phyloP scores from a whole-genome alignment of 1,140 invertebrate genomes.

The Cotesia vestalis region DNA sequence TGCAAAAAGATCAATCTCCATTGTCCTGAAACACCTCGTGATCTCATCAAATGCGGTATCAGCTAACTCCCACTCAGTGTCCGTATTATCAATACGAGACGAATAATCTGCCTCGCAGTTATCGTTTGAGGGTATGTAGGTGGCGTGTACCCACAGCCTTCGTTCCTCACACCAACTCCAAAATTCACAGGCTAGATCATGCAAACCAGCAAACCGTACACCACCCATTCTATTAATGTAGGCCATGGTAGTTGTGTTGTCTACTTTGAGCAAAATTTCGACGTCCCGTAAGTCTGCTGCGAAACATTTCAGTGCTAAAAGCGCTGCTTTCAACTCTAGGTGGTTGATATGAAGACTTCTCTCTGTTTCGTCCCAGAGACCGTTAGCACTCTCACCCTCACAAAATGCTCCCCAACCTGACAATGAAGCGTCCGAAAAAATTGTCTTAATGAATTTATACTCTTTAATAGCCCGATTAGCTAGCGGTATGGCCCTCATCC shows the following conservation, averaged over 20 bases:
- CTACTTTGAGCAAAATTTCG: slow-evolving; percentile 24
- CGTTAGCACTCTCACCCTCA: slow-evolving; percentile 38
- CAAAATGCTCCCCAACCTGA: slow-evolving; percentile 46
- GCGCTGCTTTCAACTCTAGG: slow-evolving; percentile 23
- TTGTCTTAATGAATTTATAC: slow-evolving; percentile 33
- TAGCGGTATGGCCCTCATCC: neutral
- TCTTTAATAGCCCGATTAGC: slow-evolving; percentile 2
- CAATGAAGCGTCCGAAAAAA: slow-evolving; percentile 46
- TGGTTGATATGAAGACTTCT: slow-evolving; percentile 45
- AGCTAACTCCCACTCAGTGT: slow-evolving; percentile 34
- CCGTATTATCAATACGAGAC: slow-evolving; percentile 37
- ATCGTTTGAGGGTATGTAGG: slow-evolving; percentile 44
- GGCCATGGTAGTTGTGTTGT: slow-evolving; percentile 22
- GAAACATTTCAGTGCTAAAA: slow-evolving; percentile 31
- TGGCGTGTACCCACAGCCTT: slow-evolving; percentile 42
- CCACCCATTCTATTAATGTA: slow-evolving; percentile 27
- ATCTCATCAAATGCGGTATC: slow-evolving; percentile 37
- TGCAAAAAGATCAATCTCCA: slow-evolving; percentile 45
- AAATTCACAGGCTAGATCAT: slow-evolving; percentile 30
- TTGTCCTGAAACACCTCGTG: slow-evolving; percentile 35
- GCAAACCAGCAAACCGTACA: slow-evolving; percentile 23
- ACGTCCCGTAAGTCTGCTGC: neutral
- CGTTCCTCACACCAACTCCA: slow-evolving; percentile 40
- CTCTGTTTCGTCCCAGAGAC: slow-evolving; percentile 42
- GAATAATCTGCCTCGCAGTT: slow-evolving; percentile 41